A percentile compares a stretch with the other conserved stretches of the same genome.
phyloP scores from a whole-genome alignment of 2,797 vertebrate genomes.

The Sciurus vulgaris region DNA sequence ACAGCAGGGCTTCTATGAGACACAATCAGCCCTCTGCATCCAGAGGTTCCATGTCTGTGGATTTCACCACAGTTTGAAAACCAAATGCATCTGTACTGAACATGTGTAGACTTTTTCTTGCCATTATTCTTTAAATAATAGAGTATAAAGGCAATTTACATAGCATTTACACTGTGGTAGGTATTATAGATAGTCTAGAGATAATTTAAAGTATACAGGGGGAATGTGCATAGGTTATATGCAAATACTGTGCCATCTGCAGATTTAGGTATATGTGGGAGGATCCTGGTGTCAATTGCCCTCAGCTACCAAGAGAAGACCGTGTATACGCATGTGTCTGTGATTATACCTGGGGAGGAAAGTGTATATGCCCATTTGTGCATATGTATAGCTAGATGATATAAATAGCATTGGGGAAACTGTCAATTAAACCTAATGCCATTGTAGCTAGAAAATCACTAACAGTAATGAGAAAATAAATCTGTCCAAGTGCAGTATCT shows the following conservation, averaged over 20 bases:
- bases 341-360: not conserved
- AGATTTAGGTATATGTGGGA: too few species aligned
- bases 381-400: not conserved
- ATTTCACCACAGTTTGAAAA: not conserved
- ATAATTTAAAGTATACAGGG: not conserved
- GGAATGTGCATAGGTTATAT: not conserved
- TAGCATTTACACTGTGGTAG: not conserved
- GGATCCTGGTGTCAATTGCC: not conserved
- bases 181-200: not conserved
- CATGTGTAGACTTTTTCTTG: not conserved
- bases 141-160: not conserved
- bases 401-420: not conserved
- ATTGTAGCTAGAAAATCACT: not conserved
- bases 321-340: not conserved
- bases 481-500: not conserved
- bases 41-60: not conserved
- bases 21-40: not conserved
- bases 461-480: slow-evolving; percentile 1
- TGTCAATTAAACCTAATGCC: not conserved
- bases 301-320: not conserved
- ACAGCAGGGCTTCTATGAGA: not conserved
- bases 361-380: not conserved
- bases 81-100: not conserved
- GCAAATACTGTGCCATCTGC: not conserved
- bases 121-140: not conserved